A percentile compares a stretch with the other conserved stretches of the same genome.
Conservation (phyloP, 2,797 vertebrate species). For the Epinephelus awoara region DNA sequence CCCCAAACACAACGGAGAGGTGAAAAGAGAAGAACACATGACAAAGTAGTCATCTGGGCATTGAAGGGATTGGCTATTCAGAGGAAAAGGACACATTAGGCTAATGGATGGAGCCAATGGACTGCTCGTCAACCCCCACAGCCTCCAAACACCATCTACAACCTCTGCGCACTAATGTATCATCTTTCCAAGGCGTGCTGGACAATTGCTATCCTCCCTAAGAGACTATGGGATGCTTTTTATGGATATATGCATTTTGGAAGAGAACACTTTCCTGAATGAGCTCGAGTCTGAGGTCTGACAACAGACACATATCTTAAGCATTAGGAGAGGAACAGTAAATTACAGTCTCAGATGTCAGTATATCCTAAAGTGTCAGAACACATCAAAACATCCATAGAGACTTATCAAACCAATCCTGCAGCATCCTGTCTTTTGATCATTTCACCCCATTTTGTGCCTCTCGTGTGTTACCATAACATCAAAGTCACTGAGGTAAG, state of each 20-base stretch:
- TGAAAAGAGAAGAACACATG: conserved; percentile 55
- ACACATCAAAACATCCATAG: not conserved
- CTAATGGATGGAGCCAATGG: conserved; percentile 77
- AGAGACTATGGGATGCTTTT: conserved; percentile 46
- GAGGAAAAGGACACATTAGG: conserved; percentile 75
- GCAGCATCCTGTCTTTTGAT: conserved; percentile 1
- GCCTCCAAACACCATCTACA: conserved; percentile 59
- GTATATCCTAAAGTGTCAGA: not conserved
- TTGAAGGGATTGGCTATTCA: conserved; percentile 61
- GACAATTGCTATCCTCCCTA: conserved; percentile 40
- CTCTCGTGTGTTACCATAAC: not conserved
- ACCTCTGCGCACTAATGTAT: conserved; percentile 69
- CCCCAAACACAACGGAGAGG: conserved; percentile 39
- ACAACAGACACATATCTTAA: conserved; percentile 1
- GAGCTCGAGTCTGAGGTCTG: not conserved
- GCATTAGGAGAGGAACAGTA: not conserved
- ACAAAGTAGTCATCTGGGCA: conserved; percentile 60
- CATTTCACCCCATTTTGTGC: not conserved
- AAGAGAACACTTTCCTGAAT: conserved; percentile 22
- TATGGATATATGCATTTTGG: conserved; percentile 34
- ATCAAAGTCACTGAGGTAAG: not conserved
- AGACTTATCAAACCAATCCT: not conserved
- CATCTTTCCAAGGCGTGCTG: conserved; percentile 41
- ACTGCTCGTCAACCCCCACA: conserved; percentile 56
- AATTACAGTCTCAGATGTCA: not conserved